Conservation (phyloP, 35 echinoderm and acorn worm species). For the Lytechinus pictus region DNA sequence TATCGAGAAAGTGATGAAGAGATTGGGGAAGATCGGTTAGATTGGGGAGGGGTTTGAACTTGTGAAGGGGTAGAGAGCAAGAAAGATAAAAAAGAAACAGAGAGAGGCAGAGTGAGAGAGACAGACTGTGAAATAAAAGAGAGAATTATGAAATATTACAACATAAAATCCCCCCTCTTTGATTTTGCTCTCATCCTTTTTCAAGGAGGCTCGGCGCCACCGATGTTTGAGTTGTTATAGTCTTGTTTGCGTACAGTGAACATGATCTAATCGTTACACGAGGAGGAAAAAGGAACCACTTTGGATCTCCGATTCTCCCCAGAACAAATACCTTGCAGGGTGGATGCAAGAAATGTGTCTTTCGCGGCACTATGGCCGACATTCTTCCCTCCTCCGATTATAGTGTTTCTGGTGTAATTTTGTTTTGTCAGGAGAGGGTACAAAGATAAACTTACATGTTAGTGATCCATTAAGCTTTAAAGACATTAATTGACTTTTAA, state of each 20-base stretch:
- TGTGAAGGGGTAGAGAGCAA: neutral
- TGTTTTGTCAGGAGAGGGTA: neutral
- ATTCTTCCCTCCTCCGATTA: neutral
- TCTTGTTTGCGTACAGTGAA: neutral
- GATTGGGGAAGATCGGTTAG: neutral
- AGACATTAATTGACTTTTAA: too few relatives aligned
- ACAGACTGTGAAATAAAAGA: neutral
- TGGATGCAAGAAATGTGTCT: neutral
- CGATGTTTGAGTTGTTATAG: slow-evolving; percentile 22
- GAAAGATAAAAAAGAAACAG: neutral
- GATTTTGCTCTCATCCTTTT: neutral
- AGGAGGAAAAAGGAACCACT: neutral
- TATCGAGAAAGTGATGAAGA: neutral
- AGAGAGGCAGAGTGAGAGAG: neutral
- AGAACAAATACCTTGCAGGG: neutral
- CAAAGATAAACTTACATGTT: too few relatives aligned
- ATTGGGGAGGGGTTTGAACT: neutral
- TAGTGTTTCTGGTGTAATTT: neutral
- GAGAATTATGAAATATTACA: neutral
- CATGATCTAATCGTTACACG: neutral
- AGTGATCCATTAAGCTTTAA: too few relatives aligned
- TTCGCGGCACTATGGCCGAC: neutral
- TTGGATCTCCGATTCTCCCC: neutral
- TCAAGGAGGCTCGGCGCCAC: neutral
- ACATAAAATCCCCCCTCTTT: neutral